Percentiles rank a stretch among this genome's conserved stretches.
These are phyloP conservation scores for Meloidogyne hapla DNA, from an alignment of 1,140 invertebrate genomes.

Conservation along the genomic window DNA sequence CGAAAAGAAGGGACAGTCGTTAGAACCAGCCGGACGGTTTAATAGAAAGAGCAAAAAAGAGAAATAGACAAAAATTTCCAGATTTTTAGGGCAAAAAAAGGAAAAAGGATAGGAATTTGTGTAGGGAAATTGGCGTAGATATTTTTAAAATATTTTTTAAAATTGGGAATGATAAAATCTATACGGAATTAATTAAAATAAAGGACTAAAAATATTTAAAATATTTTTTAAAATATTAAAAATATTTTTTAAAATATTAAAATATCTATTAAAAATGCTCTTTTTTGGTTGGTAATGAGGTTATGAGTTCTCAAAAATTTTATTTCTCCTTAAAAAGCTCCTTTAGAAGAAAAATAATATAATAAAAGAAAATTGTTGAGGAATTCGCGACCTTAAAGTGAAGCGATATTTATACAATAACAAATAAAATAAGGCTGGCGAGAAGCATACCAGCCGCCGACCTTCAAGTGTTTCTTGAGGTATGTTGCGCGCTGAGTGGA, in stretches of 20 bases:
- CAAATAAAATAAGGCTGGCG: background rate
- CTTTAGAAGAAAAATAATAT: background rate
- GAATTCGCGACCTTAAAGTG: slow-evolving; percentile 2
- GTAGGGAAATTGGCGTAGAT: background rate
- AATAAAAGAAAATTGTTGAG: background rate
- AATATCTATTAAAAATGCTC: no score
- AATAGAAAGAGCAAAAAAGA: background rate
- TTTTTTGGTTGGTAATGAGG: background rate
- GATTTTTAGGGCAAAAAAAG: background rate
- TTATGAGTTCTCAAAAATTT: slow-evolving; percentile 3
- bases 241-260: no score
- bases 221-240: no score
- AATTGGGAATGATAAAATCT: background rate
- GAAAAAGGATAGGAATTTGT: background rate
- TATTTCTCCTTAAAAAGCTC: background rate
- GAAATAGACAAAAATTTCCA: background rate
- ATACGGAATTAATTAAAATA: background rate
- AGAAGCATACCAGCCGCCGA: background rate
- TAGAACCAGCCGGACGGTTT: background rate
- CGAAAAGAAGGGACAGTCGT: background rate
- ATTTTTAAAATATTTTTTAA: background rate
- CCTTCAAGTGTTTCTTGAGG: slow-evolving; percentile 5
- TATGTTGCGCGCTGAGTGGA: background rate
- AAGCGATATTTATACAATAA: slow-evolving; percentile 1
- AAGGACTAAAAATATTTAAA: no score